Base-by-base conservation (phyloP, 2,797 vertebrate genomes). In the Ceyx erithaca region DNA sequence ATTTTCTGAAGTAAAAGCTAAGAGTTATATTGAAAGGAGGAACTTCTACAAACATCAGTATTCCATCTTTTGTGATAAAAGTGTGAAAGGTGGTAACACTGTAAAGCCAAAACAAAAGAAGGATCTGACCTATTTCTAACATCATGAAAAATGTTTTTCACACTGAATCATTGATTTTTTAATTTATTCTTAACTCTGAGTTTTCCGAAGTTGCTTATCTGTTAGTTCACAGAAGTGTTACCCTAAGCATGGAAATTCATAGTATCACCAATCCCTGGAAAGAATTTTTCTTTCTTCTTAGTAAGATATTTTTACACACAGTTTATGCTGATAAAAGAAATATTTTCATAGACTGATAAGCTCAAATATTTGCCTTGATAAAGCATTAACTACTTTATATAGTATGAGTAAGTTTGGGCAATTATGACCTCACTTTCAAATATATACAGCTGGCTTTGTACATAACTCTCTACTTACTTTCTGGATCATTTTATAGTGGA, bases 161-260 rank as follows among this genome's bases (percentile, higher is more conserved):
- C 54, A 69, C 92, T 83, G 80, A 75, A 35, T 21, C 51, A 89
- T 35, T 0, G 1, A 71, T 54, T 69, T 55, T 26, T 75, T 43
- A 10, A 59, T 87, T 92, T 91, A 68, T 71, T 90, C 80, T 91
- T 19, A 2, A n/a, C 51, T 66, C 73, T 12, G 23, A 75, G 51
- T 90, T 93, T 95, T 79, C 76, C 35, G 87, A 68, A 31, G 41
- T 20, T 85, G 37, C 82, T 94, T 84, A 85, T 86, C 87, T 79
- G 48, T 75, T 77, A 81, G 26, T 76, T 90, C 85, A 78, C 79
- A 84, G 15, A 62, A 85, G 28, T 33, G 49, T 48, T 90, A 90
- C 49, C 22, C 61, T 40, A 25, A 85, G 64, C 45, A 31, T 52
- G 30, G 35, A 31, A 92, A 76, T 64, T 48, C 48, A 55, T 8